Evolutionary conservation across 2,113 vertebrate genomes (phyloP), one percentile per base, ranked within the genome.

Genomic region (Amphiprion percula): DNA sequence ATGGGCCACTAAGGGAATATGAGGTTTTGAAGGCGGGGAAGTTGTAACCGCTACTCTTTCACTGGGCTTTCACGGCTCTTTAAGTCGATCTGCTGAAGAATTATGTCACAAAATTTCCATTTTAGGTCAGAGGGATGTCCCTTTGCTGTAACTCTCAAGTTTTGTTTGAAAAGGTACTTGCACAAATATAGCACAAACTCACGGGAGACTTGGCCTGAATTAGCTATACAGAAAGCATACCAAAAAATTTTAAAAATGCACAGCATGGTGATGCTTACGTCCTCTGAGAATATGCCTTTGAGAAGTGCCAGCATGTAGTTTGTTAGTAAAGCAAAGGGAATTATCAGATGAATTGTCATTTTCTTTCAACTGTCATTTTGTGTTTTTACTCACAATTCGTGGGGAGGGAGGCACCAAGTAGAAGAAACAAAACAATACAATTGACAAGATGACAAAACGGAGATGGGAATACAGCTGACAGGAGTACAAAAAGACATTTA

Each of bases 1-100:
- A 92, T 90, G 79, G 86, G 85, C 86, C 83, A 64, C 77, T 21
- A 3, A 82, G 84, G 88, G 82, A 88, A 73, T 84, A 75, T 76
- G 68, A 78, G 80, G 68, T 79, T 90, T 64, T 53, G 47, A 79
- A 74, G 72, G 80, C 55, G 0, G 59, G 44, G 33, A 52, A 55
- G 16, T 60, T 69, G 68, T 67, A 77, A 85, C 66, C 49, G 24
- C 64, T 44, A 56, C 68, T 78, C 26, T 55, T 63, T 75, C 74
- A 71, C 30, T 73, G 26, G 33, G 44, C 26, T 81, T 72, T 74
- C 10, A 39, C n/a, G 10, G 21, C 65, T 67, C 50, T 81, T 86
- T 69, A 49, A 67, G 64, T n/a, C 46, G 26, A 54, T 15, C 46
- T 62, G 26, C 66, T 63, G n/a, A 37, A 47, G 46, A 28, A 50